Evolutionary conservation across 2,888 invertebrate genomes (phyloP).

Genomic region (Theristus sp.): DNA sequence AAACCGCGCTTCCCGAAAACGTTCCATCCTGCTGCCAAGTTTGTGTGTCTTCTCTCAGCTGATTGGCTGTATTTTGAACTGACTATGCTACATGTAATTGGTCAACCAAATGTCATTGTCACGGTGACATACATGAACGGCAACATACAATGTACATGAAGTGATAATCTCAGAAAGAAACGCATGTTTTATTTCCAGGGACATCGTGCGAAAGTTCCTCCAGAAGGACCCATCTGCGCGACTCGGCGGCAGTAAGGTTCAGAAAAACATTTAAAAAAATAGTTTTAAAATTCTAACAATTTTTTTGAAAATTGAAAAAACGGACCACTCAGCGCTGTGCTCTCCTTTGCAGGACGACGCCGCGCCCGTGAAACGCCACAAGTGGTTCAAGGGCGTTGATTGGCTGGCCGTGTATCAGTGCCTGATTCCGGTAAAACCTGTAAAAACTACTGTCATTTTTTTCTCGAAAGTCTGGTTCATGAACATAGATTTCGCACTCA

Average conservation of each 20-base stretch:
- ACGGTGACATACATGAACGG: too few relatives aligned
- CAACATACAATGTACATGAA: too few relatives aligned
- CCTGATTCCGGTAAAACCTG: constrained; percentile 64
- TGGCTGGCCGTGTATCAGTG: constrained; percentile 70
- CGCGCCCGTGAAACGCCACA: constrained; percentile 81
- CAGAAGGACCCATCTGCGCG: constrained; percentile 79
- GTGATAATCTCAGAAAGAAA: too few relatives aligned
- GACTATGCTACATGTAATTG: too few relatives aligned
- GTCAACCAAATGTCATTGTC: constrained; percentile 5
- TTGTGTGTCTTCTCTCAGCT: too few relatives aligned
- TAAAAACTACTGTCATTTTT: too few relatives aligned
- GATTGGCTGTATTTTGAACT: too few relatives aligned
- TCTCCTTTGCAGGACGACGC: constrained; percentile 55
- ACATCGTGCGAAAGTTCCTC: constrained; percentile 77
- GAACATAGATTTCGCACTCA: too few relatives aligned
- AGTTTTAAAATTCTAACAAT: background rate
- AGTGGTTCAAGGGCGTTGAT: constrained; percentile 83
- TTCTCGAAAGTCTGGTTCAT: too few relatives aligned
- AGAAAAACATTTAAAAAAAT: background rate
- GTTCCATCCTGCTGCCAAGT: too few relatives aligned
- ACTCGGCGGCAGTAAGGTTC: constrained; percentile 90
- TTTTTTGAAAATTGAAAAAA: background rate
- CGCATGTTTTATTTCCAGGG: too few relatives aligned
- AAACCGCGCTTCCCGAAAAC: constrained; percentile 72
- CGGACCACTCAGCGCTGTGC: too few relatives aligned